Base-by-base conservation (phyloP, 2,888 invertebrate genomes). In the Mellilla xanthometata region DNA sequence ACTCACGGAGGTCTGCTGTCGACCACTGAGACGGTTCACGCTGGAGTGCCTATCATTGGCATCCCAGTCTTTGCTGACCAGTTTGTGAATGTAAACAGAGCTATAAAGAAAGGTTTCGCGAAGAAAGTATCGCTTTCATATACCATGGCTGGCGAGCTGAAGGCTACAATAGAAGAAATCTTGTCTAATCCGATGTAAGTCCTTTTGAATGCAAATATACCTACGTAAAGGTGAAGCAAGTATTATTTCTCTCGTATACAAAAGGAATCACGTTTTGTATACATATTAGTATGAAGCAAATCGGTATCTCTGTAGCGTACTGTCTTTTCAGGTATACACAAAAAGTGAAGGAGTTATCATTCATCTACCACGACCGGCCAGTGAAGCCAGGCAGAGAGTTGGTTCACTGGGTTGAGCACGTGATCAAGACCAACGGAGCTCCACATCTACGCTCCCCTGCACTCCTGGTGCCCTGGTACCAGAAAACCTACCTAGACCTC, bases 1-100 rank as follows among this genome's bases (percentile, higher is more conserved):
- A 77, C 81, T 0, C 82, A 83, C 23, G 81, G 83, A 1, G 83
- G 83, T 9, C 55, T 76, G 0, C 57, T 82, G 0, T 83, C 83
- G 0, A 71, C 65, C 0, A 75, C 67, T 0, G 84, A 84, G 41
- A 54, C 78, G 0, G 52, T 81, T 1, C 65, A 81, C 42, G 76
- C 57, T 19, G 81, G 73, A 1, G 69, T 72, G 0, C 83, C 83
- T 0, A 57, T 73, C 6, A 71, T 82, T 8, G 81, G 76, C 0
- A 66, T 83, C 12, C 82, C 84, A 4, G 69, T 72, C 0, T 80
- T 72, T 24, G 76, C 56, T 6, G 84, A 84, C 40, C 83, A 84
- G 54, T 75, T 69, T 35, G 34, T 55, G 0, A 84, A 86, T 41
- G 68, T 76, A 0, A 49, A 68, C 2, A 65, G 62, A 43, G 72